These are phyloP conservation scores for Oxytorus armatus DNA, from an alignment of 2,888 invertebrate genomes.

Conservation along the genomic window DNA sequence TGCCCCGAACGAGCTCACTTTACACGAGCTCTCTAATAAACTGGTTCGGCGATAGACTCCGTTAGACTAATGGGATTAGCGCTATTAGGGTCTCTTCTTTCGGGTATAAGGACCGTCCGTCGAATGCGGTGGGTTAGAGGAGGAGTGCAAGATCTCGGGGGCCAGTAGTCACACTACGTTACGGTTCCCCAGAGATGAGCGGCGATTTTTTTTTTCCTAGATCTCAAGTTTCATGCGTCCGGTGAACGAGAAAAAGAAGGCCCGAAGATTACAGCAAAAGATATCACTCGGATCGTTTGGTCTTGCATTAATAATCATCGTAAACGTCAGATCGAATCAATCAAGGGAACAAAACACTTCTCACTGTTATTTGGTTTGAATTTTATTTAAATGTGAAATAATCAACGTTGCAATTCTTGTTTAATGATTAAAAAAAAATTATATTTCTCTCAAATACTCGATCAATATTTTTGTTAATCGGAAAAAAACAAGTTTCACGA, in stretches of 20 bases:
- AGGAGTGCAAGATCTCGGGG: conserved; percentile 6
- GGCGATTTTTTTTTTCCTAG: background rate
- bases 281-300: conserved; percentile 17
- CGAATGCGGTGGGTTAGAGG: background rate
- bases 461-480: too few species aligned
- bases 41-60: conserved; percentile 73
- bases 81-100: conserved; percentile 71
- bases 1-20: conserved; percentile 16
- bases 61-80: conserved; percentile 76
- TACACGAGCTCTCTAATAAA: conserved; percentile 69
- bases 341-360: background rate
- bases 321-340: conserved; percentile 18
- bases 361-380: too few species aligned
- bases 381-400: too few species aligned
- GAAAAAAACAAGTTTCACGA: too few species aligned
- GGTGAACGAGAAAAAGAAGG: conserved; percentile 28
- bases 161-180: too few species aligned
- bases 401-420: too few species aligned
- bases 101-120: conserved; percentile 26
- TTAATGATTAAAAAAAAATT: too few species aligned
- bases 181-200: conserved; percentile 9
- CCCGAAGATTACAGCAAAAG: conserved; percentile 4
- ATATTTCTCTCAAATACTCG: too few species aligned
- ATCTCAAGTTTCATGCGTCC: conserved; percentile 27
- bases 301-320: conserved; percentile 22